Evolutionary conservation across 1,140 invertebrate genomes (phyloP), one percentile per base, ranked within the genome.

Genomic region (Atta texana): DNA sequence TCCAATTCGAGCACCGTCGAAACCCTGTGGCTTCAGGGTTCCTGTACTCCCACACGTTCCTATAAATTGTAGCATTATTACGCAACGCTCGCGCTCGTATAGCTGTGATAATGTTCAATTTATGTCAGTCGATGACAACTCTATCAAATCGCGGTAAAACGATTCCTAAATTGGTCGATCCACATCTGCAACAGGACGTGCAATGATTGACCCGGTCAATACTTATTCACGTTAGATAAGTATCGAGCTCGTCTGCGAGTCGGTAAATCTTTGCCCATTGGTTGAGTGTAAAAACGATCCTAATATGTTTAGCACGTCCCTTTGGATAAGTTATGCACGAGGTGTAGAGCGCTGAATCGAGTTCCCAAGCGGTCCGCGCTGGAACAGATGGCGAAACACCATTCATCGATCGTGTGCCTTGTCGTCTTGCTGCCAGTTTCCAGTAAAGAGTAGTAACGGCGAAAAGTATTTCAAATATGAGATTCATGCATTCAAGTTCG

Each of bases 311-410:
- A 39, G 64, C 77, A 86, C 55, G 34, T 75, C 55, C 61, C 18
- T n/a, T 55, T 34, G 72, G 63, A 59, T 87, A 89, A 89, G 76
- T 90, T 90, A 87, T 89, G 85, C 88, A 80, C 77, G 55, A 77
- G 87, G 84, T 72, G 86, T 89, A 59, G 72, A 90, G 76, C 85
- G 85, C 31, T 53, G 89, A 89, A 87, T 66, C 88, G 72, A 90
- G 89, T 87, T 87, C n/a, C 72, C 59, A 71, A 89, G 87, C 78
- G 74, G 82, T 89, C 85, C 75, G 57, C 76, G 44, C 49, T 14
- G 53, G 87, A 89, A 89, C 87, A 89, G 84, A 89, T 89, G 87
- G 88, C 63, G 87, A 89, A 89, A 89, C 87, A 82, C 74, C 71
- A 85, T 28, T 63, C 87, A 89, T 89, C 88, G 88, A 89, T 89